Evolutionary conservation across 2,888 invertebrate species (phyloP).

Genomic region (Cephonodes hylas): DNA sequence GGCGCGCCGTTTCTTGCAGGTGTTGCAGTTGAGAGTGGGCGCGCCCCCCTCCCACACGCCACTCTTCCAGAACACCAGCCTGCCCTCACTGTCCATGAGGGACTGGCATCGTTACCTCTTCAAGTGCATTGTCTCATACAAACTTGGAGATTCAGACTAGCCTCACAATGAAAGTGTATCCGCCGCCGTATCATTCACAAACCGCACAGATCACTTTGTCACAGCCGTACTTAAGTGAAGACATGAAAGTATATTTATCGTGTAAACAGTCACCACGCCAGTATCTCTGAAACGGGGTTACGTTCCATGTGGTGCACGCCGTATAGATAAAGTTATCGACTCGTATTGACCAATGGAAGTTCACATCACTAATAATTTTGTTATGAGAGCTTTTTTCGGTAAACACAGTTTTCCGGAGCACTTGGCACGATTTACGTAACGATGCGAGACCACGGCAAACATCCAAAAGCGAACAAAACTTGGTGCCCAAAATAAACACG

Average conservation of each 20-base stretch:
- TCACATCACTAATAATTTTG: constrained; percentile 25
- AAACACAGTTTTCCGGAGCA: constrained; percentile 16
- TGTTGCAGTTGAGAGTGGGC: constrained; percentile 69
- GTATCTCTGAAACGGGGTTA: constrained; percentile 44
- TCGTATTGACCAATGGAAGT: constrained; percentile 31
- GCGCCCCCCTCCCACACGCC: constrained; percentile 73
- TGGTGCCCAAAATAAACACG: constrained; percentile 61
- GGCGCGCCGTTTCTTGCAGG: constrained; percentile 71
- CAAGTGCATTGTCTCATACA: constrained; percentile 20
- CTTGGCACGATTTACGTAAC: constrained; percentile 57
- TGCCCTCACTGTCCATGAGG: constrained; percentile 73
- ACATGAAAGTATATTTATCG: constrained; percentile 42
- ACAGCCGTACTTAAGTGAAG: constrained; percentile 38
- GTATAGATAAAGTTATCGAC: constrained; percentile 41
- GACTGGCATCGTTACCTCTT: constrained; percentile 37
- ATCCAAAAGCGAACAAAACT: constrained; percentile 57
- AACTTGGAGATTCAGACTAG: too few species aligned
- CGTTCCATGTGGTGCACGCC: constrained; percentile 42
- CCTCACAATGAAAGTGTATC: too few species aligned
- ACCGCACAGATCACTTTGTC: constrained; percentile 25
- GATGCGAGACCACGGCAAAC: constrained; percentile 46
- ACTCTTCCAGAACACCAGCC: constrained; percentile 72
- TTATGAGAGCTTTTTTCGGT: constrained; percentile 13
- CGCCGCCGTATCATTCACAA: constrained; percentile 27
- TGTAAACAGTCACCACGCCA: constrained; percentile 47